phyloP scores from a whole-genome alignment of 2,888 invertebrate species.

The Melanophora roralis region DNA sequence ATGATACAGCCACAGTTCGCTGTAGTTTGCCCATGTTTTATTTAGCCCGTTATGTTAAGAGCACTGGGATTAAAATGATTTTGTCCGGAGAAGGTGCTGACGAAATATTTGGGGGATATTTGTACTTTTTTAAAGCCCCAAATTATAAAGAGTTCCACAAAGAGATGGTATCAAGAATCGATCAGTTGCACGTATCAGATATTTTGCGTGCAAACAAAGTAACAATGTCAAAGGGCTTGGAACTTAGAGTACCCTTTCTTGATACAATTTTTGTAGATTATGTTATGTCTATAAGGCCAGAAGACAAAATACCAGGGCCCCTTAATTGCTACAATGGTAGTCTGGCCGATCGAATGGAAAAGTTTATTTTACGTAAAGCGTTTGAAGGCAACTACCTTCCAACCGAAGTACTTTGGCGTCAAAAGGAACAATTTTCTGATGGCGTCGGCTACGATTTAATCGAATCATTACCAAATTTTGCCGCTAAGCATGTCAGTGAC shows the following conservation, averaged over 20 bases:
- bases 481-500: slow-evolving; percentile 82
- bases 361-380: slow-evolving; percentile 89
- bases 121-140: slow-evolving; percentile 95
- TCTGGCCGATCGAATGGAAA: slow-evolving; percentile 80
- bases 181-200: slow-evolving; percentile 88
- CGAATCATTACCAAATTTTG: slow-evolving; percentile 74
- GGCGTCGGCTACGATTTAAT: slow-evolving; percentile 77
- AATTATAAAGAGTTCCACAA: slow-evolving; percentile 83
- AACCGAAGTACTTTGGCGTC: slow-evolving; percentile 92
- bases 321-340: slow-evolving; percentile 69
- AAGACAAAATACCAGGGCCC: slow-evolving; percentile 82
- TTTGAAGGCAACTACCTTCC: slow-evolving; percentile 88
- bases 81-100: slow-evolving; percentile 97
- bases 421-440: slow-evolving; percentile 90
- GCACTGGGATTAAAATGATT: slow-evolving; percentile 91
- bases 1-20: slow-evolving; percentile 77
- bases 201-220: slow-evolving; percentile 89
- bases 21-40: slow-evolving; percentile 84
- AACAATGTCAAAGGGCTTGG: slow-evolving; percentile 84
- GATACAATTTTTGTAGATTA: slow-evolving; percentile 91
- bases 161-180: slow-evolving; percentile 84
- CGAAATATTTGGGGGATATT: slow-evolving; percentile 95
- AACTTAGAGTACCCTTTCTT: slow-evolving; percentile 92
- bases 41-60: slow-evolving; percentile 87
- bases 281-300: slow-evolving; percentile 84